Conservation (phyloP, 2,797 vertebrate genomes). For the Babyrousa celebensis region DNA sequence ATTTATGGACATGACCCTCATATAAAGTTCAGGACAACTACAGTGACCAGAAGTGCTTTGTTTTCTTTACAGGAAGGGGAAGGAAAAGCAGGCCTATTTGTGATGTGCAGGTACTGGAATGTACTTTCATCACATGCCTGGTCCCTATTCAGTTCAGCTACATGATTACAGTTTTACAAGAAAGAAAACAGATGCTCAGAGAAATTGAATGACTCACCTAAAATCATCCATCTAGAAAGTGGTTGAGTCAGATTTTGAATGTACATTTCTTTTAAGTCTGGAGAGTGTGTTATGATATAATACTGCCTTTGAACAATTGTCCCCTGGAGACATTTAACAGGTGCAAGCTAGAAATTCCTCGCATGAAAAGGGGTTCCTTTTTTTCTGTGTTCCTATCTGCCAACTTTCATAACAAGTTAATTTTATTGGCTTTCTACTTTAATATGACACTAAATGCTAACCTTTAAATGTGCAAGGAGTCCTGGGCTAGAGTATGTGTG, state of each 20-base stretch:
- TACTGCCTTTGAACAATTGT: background rate
- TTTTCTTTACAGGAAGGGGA: background rate
- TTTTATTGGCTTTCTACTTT: background rate
- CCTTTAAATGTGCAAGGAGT: background rate
- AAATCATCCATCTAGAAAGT: conserved; percentile 32
- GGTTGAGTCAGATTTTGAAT: background rate
- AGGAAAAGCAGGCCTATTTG: background rate
- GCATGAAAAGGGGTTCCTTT: background rate
- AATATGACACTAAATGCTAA: background rate
- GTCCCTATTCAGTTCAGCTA: background rate
- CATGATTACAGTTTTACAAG: background rate
- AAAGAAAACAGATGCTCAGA: background rate
- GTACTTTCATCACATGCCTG: background rate
- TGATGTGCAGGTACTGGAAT: too few species aligned
- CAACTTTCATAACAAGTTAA: background rate
- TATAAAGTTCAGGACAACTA: background rate
- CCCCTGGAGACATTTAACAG: background rate
- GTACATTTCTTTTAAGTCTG: background rate
- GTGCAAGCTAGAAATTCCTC: background rate
- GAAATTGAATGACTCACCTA: conserved; percentile 16
- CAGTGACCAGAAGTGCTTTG: background rate
- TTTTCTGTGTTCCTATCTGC: background rate
- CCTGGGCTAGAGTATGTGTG: background rate
- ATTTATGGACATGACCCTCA: background rate
- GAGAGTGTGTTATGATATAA: background rate